Conservation (phyloP, 2,113 vertebrate genomes). For the Megaceryle torquata region DNA sequence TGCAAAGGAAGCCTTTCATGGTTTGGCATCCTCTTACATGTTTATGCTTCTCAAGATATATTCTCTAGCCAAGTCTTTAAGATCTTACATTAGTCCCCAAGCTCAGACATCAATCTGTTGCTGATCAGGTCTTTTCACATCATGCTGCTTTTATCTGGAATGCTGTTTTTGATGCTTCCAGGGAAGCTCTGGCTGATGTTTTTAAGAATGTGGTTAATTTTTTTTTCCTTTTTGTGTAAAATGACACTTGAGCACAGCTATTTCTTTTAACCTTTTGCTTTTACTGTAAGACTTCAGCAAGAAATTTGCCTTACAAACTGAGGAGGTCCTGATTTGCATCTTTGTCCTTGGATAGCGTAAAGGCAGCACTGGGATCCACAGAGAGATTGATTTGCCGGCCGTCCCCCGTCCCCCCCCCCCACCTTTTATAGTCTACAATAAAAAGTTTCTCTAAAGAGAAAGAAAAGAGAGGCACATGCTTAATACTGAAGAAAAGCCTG, state of each 20-base stretch:
- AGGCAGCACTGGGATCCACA: constrained; percentile 8
- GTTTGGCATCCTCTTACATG: constrained; percentile 56
- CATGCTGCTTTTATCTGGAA: constrained; percentile 58
- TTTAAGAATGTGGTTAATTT: constrained; percentile 42
- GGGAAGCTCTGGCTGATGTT: constrained; percentile 39
- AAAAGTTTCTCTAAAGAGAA: constrained; percentile 54
- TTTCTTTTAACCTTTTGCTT: constrained; percentile 48
- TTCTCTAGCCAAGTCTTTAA: constrained; percentile 63
- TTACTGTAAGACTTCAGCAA: constrained; percentile 27
- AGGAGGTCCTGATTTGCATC: constrained; percentile 36
- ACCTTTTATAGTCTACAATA: constrained; percentile 33
- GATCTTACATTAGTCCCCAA: constrained; percentile 59
- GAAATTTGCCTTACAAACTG: constrained; percentile 40
- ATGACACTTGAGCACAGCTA: constrained; percentile 24
- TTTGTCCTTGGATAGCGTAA: constrained; percentile 60
- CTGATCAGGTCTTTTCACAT: constrained; percentile 68
- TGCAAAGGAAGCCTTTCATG: constrained; percentile 57
- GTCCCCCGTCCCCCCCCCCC: rapidly evolving
- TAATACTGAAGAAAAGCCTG: constrained; percentile 52
- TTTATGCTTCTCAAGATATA: constrained; percentile 60
- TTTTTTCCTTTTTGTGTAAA: constrained; percentile 22
- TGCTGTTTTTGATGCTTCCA: constrained; percentile 49
- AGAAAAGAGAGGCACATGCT: constrained; percentile 32
- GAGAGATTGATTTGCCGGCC: not conserved
- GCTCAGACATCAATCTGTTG: constrained; percentile 63